Evolutionary conservation across 2,888 invertebrate species (phyloP), one percentile per base, ranked within the genome.

Genomic region (Lymantria dispar): DNA sequence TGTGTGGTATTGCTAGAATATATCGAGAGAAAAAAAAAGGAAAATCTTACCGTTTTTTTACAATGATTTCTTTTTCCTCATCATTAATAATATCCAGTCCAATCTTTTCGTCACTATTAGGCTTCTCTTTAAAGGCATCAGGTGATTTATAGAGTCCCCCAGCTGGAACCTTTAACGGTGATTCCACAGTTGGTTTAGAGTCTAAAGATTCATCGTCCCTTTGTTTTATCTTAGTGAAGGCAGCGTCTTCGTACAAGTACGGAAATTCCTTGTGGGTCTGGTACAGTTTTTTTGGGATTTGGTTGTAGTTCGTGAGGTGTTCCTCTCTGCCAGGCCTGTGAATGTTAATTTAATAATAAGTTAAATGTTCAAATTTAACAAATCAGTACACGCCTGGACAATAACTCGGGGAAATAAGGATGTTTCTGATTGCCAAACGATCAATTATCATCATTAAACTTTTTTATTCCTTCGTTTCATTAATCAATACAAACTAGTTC

Each of bases 91-190:
- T 74, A 11, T 71, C 72, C 9, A 80, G 55, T 0, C 70, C 78
- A 38, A 74, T 83, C 13, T 76, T 76, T 12, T 78, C 80, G 7
- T 73, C 72, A 9, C 62, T 68, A 8, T 59, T 58, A 0, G 86
- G 84, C 14, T 75, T 82, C 0, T 78, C 80, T 37, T 75, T 83
- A 43, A 86, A 87, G 0, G 80, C 66, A 7, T 79, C 79, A 0
- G 81, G 78, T 0, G 74, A 70, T 54, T 79, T 73, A 58, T 91
- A 91, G 0, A 88, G 62, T 0, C 85, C 86, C 1, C 90, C 90
- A 0, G 89, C 90, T 1, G 84, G 83, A 0, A 84, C 58, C 31
- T 67, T 78, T 11, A 78, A 68, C 0, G 87, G 84, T 0, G 73
- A 70, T 50, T 81, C 78, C 2, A 71, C 74, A 0, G 87, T 87